Conservation (phyloP, 2,888 invertebrate genomes). For the Eremobia ochroleuca region DNA sequence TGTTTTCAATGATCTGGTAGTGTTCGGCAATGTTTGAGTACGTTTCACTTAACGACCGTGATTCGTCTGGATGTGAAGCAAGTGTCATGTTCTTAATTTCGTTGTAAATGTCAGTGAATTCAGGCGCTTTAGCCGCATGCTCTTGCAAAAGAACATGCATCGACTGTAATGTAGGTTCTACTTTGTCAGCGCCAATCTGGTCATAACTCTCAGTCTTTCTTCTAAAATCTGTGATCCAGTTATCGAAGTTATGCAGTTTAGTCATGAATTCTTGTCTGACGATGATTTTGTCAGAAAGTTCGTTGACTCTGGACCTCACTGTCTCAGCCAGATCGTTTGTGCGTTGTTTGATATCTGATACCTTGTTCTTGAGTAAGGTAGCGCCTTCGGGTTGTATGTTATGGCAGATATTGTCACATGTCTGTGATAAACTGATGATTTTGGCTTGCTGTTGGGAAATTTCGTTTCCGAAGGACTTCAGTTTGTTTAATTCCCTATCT, state of each 20-base stretch:
- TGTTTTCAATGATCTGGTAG: constrained; percentile 94
- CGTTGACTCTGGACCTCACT: constrained; percentile 94
- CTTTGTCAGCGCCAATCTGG: constrained; percentile 95
- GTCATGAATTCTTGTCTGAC: constrained; percentile 96
- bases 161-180: constrained; percentile 94
- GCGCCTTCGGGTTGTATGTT: constrained; percentile 95
- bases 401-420: constrained; percentile 95
- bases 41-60: constrained; percentile 93
- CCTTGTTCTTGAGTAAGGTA: constrained; percentile 93
- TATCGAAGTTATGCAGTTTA: constrained; percentile 94
- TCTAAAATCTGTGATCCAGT: constrained; percentile 94
- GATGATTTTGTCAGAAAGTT: constrained; percentile 95
- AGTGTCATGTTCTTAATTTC: constrained; percentile 95
- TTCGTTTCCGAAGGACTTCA: constrained; percentile 96
- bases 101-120: constrained; percentile 94
- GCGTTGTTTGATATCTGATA: constrained; percentile 94
- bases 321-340: constrained; percentile 94
- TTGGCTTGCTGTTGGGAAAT: constrained; percentile 96
- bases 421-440: constrained; percentile 94
- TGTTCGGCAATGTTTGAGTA: constrained; percentile 94
- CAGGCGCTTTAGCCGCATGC: constrained; percentile 95
- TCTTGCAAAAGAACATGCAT: constrained; percentile 96
- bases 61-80: constrained; percentile 94
- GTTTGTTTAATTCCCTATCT: constrained; percentile 94
- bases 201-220: constrained; percentile 94